Evolutionary conservation across 2,888 invertebrate species (phyloP).

Genomic region (Ferdinandea cuprea): DNA sequence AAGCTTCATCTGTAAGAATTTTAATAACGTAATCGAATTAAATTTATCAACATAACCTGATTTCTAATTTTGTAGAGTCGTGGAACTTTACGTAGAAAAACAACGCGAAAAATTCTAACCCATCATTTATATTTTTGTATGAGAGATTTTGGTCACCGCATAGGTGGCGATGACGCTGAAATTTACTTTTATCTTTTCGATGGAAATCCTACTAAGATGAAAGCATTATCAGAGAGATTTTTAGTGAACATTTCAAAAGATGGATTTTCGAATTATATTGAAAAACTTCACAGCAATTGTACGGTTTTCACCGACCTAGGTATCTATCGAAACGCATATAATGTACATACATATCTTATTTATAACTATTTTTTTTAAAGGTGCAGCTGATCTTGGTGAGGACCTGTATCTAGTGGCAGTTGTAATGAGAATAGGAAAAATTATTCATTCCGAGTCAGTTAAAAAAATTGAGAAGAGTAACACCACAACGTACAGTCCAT

Average conservation of each 20-base stretch:
- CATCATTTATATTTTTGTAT: constrained; percentile 94
- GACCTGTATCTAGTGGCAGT: constrained; percentile 95
- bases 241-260: constrained; percentile 94
- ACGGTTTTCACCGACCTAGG: constrained; percentile 92
- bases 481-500: constrained; percentile 74
- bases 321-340: constrained; percentile 78
- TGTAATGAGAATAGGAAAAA: constrained; percentile 94
- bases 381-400: constrained; percentile 91
- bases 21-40: neutral
- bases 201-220: constrained; percentile 86
- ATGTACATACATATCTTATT: too few relatives aligned
- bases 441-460: constrained; percentile 85
- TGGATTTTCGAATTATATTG: constrained; percentile 94
- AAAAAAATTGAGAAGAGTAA: constrained; percentile 81
- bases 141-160: constrained; percentile 93
- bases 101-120: constrained; percentile 84
- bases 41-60: neutral
- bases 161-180: constrained; percentile 95
- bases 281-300: constrained; percentile 93
- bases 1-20: constrained; percentile 87
- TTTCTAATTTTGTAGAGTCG: constrained; percentile 79
- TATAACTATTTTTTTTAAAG: too few relatives aligned
- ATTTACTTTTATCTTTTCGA: constrained; percentile 94
- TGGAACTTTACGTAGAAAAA: constrained; percentile 82
- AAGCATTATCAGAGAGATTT: constrained; percentile 94